Percentiles rank a stretch among this genome's conserved stretches.
phyloP scores from a whole-genome alignment of 2,113 vertebrate genomes.

The Heterotis niloticus region DNA sequence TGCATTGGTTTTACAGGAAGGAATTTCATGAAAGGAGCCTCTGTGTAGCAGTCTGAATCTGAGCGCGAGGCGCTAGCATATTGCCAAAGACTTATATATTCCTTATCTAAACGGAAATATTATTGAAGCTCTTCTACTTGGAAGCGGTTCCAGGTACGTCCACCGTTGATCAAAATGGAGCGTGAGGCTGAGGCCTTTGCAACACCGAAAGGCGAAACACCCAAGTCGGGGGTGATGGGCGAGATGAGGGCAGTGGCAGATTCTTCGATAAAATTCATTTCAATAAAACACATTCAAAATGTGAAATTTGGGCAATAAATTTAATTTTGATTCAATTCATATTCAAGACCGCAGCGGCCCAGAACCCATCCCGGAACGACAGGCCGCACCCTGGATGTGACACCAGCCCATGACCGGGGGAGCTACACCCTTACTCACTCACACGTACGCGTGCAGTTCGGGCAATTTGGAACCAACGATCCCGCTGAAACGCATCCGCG shows the following conservation, averaged over 20 bases:
- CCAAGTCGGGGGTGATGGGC: not conserved
- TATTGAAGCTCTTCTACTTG: not conserved
- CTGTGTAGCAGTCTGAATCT: not conserved
- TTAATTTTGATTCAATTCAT: too few species aligned
- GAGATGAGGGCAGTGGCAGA: not conserved
- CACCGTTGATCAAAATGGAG: too few species aligned
- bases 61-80: not conserved
- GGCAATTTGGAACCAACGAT: too few species aligned
- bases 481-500: too few species aligned
- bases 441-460: too few species aligned
- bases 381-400: too few species aligned
- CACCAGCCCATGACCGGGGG: too few species aligned
- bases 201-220: not conserved
- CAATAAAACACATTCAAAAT: too few species aligned
- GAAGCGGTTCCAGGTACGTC: not conserved
- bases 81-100: not conserved
- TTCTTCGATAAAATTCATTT: not conserved
- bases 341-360: too few species aligned
- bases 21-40: not conserved
- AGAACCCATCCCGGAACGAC: too few species aligned
- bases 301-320: too few species aligned
- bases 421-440: too few species aligned
- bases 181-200: not conserved
- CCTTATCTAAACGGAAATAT: conserved; percentile 19
- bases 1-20: not conserved